Conservation (phyloP, 1,140 invertebrate genomes). For the Diorhabda sublineata region DNA sequence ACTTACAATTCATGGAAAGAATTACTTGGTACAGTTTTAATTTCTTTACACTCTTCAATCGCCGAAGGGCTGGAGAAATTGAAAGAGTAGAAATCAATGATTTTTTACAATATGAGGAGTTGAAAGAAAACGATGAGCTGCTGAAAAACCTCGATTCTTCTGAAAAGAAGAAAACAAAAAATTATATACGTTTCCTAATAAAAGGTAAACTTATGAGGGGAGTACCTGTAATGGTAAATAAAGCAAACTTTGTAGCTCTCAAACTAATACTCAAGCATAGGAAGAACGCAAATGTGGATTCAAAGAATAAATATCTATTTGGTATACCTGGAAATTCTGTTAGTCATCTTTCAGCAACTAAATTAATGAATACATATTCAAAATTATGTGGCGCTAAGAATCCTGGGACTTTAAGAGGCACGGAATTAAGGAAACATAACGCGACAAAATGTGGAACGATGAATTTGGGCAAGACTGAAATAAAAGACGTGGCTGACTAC, state of each 20-base stretch:
- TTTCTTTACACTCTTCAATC: constrained; percentile 5
- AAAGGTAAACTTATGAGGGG: constrained; percentile 9
- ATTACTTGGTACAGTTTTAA: background rate
- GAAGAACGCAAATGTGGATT: constrained; percentile 3
- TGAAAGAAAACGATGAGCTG: background rate
- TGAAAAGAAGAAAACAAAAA: background rate
- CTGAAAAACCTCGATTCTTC: background rate
- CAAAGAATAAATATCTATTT: constrained; percentile 12
- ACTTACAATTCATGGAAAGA: constrained; percentile 1
- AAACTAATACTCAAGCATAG: constrained; percentile 3
- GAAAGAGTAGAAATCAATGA: constrained; percentile 1
- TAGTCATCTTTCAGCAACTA: background rate
- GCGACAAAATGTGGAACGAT: background rate
- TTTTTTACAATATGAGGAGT: background rate
- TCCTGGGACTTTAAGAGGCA: background rate
- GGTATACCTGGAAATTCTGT: background rate
- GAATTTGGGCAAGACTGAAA: constrained; percentile 1
- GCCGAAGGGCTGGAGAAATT: constrained; percentile 13
- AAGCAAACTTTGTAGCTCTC: background rate
- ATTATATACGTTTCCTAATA: constrained; percentile 9
- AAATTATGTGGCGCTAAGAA: background rate
- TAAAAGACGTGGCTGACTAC: background rate
- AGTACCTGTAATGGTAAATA: constrained; percentile 10
- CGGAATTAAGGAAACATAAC: constrained; percentile 4
- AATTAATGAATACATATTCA: background rate